These are phyloP conservation scores for Sphenodon punctatus DNA, from an alignment of 2,797 vertebrate genomes.

Conservation along the genomic window DNA sequence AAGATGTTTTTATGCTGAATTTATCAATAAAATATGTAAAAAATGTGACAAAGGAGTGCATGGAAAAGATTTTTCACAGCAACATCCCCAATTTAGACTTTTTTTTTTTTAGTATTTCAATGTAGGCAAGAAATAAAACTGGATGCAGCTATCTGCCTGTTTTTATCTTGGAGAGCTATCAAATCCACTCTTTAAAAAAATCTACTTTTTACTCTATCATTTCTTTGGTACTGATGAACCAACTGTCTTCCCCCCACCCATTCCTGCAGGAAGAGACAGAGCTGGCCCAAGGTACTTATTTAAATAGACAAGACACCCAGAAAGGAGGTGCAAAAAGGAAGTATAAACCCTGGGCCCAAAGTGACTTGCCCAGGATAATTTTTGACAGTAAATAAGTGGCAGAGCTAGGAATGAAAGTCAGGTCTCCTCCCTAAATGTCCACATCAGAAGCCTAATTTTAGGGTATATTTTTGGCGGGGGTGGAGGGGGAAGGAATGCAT, in stretches of 20 bases:
- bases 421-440: not conserved
- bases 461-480: no score
- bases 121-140: not conserved
- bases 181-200: fast-evolving
- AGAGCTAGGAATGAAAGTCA: not conserved
- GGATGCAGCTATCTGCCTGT: not conserved
- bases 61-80: not conserved
- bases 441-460: not conserved
- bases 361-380: not conserved
- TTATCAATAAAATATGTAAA: no score
- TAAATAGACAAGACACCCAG: no score
- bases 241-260: no score
- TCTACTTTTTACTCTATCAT: no score
- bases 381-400: not conserved
- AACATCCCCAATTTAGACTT: not conserved
- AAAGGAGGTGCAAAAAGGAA: not conserved
- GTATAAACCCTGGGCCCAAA: not conserved
- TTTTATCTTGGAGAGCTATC: not conserved
- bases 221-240: no score
- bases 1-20: no score
- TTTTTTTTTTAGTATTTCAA: no score
- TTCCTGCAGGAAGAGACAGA: not conserved
- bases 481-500: no score
- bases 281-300: not conserved
- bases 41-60: not conserved